Conservation (phyloP, 2,113 vertebrate genomes). For the Phalacrocorax brasilianus region DNA sequence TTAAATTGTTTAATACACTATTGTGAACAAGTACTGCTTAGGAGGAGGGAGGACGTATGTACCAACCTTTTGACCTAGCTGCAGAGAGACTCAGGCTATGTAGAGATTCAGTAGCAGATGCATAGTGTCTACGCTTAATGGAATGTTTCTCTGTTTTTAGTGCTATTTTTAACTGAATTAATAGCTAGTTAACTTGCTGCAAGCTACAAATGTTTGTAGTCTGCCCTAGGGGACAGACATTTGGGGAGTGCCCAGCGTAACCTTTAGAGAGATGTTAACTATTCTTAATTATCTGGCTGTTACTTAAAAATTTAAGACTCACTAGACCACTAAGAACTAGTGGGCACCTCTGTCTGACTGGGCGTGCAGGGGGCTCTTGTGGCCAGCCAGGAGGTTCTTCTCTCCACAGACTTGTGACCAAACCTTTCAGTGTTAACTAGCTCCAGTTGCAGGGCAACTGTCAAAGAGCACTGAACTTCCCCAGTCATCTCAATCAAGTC, state of each 20-base stretch:
- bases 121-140: not conserved
- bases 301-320: fast-evolving
- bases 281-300: not conserved
- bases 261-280: not conserved
- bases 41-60: not conserved
- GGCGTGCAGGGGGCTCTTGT: fast-evolving
- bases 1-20: not conserved
- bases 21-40: not conserved
- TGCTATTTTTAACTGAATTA: not conserved
- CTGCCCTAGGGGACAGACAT: not conserved
- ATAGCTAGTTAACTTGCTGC: not conserved
- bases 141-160: not conserved
- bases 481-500: not conserved
- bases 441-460: not conserved
- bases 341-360: not conserved
- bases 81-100: not conserved
- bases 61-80: not conserved
- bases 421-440: not conserved
- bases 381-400: not conserved
- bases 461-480: not conserved
- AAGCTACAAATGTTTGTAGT: not conserved
- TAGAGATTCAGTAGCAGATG: not conserved
- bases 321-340: not conserved
- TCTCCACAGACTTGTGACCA: not conserved
- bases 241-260: not conserved